Base-by-base conservation (phyloP, 1,140 invertebrate species). In the Contarinia nasturtii region DNA sequence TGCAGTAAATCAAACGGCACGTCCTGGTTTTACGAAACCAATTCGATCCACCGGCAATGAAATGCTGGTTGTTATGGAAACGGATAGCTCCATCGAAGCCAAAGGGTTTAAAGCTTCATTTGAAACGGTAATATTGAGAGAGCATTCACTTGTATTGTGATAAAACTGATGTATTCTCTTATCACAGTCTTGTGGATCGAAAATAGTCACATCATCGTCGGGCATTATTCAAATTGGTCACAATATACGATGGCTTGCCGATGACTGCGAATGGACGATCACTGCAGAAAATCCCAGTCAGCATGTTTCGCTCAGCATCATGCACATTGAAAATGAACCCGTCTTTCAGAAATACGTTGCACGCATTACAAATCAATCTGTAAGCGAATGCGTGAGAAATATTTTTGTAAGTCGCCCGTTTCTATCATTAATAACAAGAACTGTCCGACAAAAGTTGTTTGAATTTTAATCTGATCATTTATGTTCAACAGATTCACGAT, bases 131-230 rank as follows among this genome's bases (percentile, higher is more conserved):
- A 19, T 14, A 7, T 34, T n/a, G n/a, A n/a, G n/a, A 3, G 27
- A 27, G 10, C 3, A 27, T 27, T 10, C 4, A 27, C 27, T 27
- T 27, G 27, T 5, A 5, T 27, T 27, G 3, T 27, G 27, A 10
- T 5, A 27, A 27, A n/a, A n/a, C n/a, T n/a, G n/a, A n/a, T 27
- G 27, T 27, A 27, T 27, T 27, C 27, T 27, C 21, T 40, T 41
- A 2, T 55, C 54, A n/a, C 86, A 80, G 53, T 57, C 46, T 44
- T 86, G 83, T 61, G 83, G 82, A 21, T 78, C 76, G 46, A 59
- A 63, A 21, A 76, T 85, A 41, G 56, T 56, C 12, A 68, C 75
- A 11, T 61, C 67, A 21, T 58, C 63, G 11, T 66, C 71, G 33
- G 80, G 53, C 36, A 38, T 38, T 38, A 5, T 38, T 62, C 42